These are phyloP conservation scores for Anolis apletophallus DNA, from an alignment of 2,797 vertebrate species.

Conservation along the genomic window DNA sequence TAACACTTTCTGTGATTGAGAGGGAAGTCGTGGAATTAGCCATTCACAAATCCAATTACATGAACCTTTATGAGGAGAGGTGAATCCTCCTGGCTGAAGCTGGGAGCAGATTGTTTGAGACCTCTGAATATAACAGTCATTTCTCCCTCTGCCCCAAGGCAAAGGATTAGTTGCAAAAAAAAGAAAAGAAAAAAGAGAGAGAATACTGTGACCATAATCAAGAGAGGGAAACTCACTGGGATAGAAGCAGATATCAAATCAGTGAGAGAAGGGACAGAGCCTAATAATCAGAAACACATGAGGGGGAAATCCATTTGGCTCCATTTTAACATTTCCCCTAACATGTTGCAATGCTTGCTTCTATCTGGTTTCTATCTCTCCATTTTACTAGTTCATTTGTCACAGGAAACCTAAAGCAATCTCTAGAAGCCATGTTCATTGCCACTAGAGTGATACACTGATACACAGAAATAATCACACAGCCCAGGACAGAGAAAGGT, in stretches of 20 bases:
- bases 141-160: not conserved
- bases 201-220: constrained; percentile 4
- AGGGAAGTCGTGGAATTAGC: not conserved
- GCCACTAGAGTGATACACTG: rapidly evolving
- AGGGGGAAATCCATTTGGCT: not conserved
- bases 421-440: not conserved
- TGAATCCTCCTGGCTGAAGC: not conserved
- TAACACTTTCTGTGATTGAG: not conserved
- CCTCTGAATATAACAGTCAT: not conserved
- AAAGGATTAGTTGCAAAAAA: not conserved
- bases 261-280: constrained; percentile 15
- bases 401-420: not conserved
- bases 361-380: constrained; percentile 11
- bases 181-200: too few relatives aligned
- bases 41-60: not conserved
- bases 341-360: not conserved
- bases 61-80: not conserved
- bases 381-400: constrained; percentile 11
- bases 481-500: not conserved
- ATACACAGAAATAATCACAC: constrained; percentile 2
- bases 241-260: constrained; percentile 9
- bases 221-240: not conserved
- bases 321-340: constrained; percentile 26
- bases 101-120: not conserved
- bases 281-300: constrained; percentile 19